Evolutionary conservation across 2,113 vertebrate genomes (phyloP).

Genomic region (Coracopsis vasa): DNA sequence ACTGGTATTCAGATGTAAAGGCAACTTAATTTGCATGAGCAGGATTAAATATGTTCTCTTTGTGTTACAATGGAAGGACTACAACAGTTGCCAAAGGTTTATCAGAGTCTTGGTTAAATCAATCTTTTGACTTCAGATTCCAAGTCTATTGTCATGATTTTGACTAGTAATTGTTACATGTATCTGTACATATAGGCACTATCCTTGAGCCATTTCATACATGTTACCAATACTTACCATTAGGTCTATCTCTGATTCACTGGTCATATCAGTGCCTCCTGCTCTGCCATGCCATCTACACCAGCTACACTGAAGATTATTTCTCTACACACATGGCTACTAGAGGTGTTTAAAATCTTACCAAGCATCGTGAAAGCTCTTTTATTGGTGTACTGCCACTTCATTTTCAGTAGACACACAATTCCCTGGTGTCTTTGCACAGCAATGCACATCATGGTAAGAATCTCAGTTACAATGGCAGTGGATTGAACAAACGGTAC

Average conservation of each 20-base stretch:
- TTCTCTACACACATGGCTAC: neutral
- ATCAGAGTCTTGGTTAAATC: neutral
- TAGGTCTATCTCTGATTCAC: neutral
- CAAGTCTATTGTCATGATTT: neutral
- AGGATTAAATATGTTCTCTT: neutral
- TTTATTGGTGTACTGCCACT: constrained; percentile 76
- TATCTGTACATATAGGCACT: neutral
- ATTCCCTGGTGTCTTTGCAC: constrained; percentile 82
- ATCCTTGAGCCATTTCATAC: neutral
- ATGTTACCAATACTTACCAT: neutral
- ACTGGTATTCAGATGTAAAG: neutral
- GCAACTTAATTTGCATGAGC: neutral
- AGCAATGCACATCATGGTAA: constrained; percentile 82
- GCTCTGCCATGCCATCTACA: neutral
- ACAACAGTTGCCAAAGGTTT: neutral
- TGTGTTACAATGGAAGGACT: neutral
- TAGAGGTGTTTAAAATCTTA: constrained; percentile 33
- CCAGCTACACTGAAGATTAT: neutral
- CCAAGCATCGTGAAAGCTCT: constrained; percentile 78
- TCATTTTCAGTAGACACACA: constrained; percentile 78
- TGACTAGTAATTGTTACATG: neutral
- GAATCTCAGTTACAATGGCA: constrained; percentile 78
- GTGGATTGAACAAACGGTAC: constrained; percentile 78
- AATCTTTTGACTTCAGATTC: neutral
- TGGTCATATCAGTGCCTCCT: neutral